phyloP scores from a whole-genome alignment of 2,113 vertebrate species.

The Quiscalus mexicanus region DNA sequence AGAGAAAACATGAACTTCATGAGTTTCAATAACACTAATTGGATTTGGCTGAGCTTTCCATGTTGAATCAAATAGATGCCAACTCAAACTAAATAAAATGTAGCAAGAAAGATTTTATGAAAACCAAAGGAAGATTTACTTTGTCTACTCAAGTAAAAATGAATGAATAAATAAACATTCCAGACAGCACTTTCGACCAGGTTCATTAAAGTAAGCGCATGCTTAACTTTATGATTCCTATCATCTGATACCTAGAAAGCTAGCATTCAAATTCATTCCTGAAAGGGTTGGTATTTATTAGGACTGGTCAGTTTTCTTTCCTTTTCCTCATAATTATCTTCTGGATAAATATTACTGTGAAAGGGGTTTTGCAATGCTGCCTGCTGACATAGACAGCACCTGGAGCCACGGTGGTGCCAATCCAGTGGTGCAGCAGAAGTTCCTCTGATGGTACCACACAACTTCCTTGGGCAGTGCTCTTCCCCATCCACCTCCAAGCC shows the following conservation, averaged over 20 bases:
- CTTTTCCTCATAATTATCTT: conserved; percentile 22
- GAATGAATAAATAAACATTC: conserved; percentile 61
- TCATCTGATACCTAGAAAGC: conserved; percentile 40
- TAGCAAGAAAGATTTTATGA: conserved; percentile 36
- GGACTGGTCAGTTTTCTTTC: conserved; percentile 22
- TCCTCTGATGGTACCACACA: background rate
- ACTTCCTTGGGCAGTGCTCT: background rate
- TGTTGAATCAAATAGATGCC: conserved; percentile 28
- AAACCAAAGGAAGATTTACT: conserved; percentile 50
- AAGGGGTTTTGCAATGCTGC: conserved; percentile 10
- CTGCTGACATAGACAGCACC: conserved; percentile 20
- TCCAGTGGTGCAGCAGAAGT: background rate
- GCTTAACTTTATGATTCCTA: conserved; percentile 19
- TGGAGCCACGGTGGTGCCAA: background rate
- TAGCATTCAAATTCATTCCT: conserved; percentile 11
- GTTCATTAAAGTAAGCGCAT: background rate
- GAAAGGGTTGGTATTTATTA: conserved; percentile 21
- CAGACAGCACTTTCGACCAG: conserved; percentile 23
- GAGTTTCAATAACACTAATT: conserved; percentile 46
- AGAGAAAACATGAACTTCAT: background rate
- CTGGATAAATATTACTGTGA: background rate
- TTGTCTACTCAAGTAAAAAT: conserved; percentile 67
- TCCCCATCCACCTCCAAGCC: background rate
- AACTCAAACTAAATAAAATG: conserved; percentile 47
- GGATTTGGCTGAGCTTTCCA: conserved; percentile 42